phyloP scores from a whole-genome alignment of 1,140 invertebrate genomes.

The Pentalonia nigronervosa region DNA sequence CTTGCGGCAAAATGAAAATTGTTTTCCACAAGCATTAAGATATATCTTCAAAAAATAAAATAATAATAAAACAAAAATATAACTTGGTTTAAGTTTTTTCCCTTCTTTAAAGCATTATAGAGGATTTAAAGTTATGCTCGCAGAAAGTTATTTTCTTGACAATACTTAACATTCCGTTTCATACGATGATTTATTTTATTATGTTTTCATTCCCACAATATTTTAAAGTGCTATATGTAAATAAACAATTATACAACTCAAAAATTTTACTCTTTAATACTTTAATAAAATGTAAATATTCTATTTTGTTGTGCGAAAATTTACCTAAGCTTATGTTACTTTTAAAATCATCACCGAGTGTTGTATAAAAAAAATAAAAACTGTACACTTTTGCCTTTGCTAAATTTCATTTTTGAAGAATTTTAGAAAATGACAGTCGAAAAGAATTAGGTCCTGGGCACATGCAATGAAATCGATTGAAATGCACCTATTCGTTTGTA shows the following conservation, averaged over 20 bases:
- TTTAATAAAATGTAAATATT: slow-evolving; percentile 33
- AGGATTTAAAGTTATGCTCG: slow-evolving; percentile 34
- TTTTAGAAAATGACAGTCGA: neutral
- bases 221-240: slow-evolving; percentile 28
- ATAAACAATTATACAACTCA: neutral
- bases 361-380: neutral
- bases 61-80: slow-evolving; percentile 43
- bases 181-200: slow-evolving; percentile 38
- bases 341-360: neutral
- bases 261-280: neutral
- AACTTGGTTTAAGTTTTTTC: slow-evolving; percentile 34
- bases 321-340: neutral
- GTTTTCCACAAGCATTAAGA: slow-evolving; percentile 29
- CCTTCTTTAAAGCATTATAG: slow-evolving; percentile 24
- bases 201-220: neutral
- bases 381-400: neutral
- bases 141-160: slow-evolving; percentile 45
- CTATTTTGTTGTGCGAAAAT: neutral
- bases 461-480: neutral
- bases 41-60: slow-evolving; percentile 36
- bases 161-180: slow-evolving; percentile 44
- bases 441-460: neutral
- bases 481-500: neutral
- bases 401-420: neutral
- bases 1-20: slow-evolving; percentile 37